Evolutionary conservation across 1,140 invertebrate genomes (phyloP).

Genomic region (Rhyacophila brunnea): DNA sequence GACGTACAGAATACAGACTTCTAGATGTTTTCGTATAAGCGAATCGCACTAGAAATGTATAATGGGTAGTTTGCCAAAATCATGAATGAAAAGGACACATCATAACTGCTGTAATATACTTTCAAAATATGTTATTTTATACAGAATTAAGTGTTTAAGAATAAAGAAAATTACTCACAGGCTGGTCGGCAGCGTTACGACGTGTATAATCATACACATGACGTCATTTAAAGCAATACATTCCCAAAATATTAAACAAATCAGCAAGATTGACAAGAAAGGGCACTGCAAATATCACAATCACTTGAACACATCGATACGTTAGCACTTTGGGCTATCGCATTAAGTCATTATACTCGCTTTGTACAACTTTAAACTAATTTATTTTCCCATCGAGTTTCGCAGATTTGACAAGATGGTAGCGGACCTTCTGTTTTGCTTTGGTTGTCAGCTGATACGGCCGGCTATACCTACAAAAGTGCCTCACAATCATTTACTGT

Average conservation of each 20-base stretch:
- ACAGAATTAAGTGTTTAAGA: slow-evolving; percentile 35
- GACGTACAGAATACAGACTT: slow-evolving; percentile 14
- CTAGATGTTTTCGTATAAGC: slow-evolving; percentile 10
- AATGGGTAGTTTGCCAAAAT: slow-evolving; percentile 7
- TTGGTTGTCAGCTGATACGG: slow-evolving; percentile 58
- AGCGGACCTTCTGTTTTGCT: slow-evolving; percentile 58
- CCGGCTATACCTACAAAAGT: slow-evolving; percentile 22
- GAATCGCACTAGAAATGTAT: slow-evolving; percentile 11
- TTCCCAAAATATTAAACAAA: slow-evolving; percentile 54
- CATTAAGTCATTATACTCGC: slow-evolving; percentile 49
- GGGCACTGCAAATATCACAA: slow-evolving; percentile 42
- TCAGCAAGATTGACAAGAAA: slow-evolving; percentile 43
- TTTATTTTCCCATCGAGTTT: slow-evolving; percentile 53
- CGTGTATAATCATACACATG: slow-evolving; percentile 56
- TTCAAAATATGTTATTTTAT: slow-evolving; percentile 13
- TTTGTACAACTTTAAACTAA: slow-evolving; percentile 54
- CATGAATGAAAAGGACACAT: slow-evolving; percentile 20
- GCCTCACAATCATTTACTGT: slow-evolving; percentile 1
- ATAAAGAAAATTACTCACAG: slow-evolving; percentile 56
- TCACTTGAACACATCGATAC: slow-evolving; percentile 46
- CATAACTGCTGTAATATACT: background rate
- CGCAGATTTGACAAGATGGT: slow-evolving; percentile 56
- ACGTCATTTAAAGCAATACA: slow-evolving; percentile 56
- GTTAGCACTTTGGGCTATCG: slow-evolving; percentile 45
- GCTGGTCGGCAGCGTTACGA: slow-evolving; percentile 48